These are phyloP conservation scores for Acanthochromis polyacanthus DNA, from an alignment of 2,113 vertebrate species.

Conservation along the genomic window DNA sequence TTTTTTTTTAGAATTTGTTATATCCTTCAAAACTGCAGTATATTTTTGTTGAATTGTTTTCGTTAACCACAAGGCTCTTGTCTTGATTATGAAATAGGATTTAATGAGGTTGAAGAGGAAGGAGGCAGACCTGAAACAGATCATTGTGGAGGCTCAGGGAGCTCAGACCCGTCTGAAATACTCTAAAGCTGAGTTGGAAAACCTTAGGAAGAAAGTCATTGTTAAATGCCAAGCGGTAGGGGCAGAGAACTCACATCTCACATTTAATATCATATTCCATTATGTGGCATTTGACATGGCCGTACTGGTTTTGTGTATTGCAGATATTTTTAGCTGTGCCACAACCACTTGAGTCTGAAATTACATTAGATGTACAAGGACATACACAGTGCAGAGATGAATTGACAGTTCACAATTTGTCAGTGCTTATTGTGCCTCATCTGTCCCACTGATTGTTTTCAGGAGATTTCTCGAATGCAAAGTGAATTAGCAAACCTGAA, in stretches of 20 bases:
- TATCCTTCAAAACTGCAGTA: neutral
- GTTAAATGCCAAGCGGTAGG: conserved; percentile 84
- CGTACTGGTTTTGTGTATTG: too few relatives aligned
- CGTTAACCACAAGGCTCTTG: neutral
- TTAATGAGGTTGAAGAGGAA: conserved; percentile 89
- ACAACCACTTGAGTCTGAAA: neutral
- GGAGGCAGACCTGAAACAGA: conserved; percentile 90
- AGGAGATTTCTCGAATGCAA: conserved; percentile 94
- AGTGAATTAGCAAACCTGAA: conserved; percentile 90
- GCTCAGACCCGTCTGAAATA: conserved; percentile 92
- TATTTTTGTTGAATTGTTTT: neutral
- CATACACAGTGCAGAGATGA: neutral
- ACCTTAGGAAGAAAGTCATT: conserved; percentile 87
- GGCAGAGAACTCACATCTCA: neutral
- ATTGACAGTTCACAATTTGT: neutral
- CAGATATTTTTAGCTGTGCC: too few relatives aligned
- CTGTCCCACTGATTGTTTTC: conserved; percentile 10
- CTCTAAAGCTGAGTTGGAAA: conserved; percentile 89
- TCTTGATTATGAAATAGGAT: conserved; percentile 75
- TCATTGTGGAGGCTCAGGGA: conserved; percentile 86
- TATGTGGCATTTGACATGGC: too few relatives aligned
- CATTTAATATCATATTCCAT: too few relatives aligned
- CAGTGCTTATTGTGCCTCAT: neutral
- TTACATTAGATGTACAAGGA: neutral
- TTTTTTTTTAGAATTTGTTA: neutral